Percentiles rank a stretch among this genome's conserved stretches.
These are phyloP conservation scores for Agelas oroides DNA, from an alignment of 37 sponge, comb jelly and placozoan species.

Conservation along the genomic window DNA sequence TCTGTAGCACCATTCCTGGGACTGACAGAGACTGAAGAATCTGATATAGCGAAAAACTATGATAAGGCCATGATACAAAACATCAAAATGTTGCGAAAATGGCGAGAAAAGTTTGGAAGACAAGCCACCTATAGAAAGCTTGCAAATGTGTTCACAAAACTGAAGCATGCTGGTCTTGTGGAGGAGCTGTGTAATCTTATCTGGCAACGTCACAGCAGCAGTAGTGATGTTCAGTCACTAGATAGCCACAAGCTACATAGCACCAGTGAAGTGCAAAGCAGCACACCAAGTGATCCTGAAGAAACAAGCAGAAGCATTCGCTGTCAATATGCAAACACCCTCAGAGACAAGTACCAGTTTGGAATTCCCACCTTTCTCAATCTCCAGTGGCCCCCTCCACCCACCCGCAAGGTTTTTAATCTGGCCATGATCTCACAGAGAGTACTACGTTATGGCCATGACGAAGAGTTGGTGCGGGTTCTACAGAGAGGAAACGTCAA, in stretches of 20 bases:
- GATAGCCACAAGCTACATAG: no score
- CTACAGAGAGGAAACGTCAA: no score
- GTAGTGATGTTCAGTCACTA: no score
- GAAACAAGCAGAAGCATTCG: no score
- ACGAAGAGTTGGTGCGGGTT: not conserved
- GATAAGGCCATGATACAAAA: not conserved
- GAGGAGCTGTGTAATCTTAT: not conserved
- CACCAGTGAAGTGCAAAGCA: no score
- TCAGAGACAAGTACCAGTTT: not conserved
- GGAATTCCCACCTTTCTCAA: not conserved
- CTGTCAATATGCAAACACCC: not conserved
- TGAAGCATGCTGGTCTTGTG: not conserved
- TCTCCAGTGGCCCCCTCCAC: not conserved
- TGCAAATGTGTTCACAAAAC: not conserved
- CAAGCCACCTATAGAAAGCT: not conserved
- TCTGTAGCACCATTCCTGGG: no score
- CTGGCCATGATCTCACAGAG: not conserved
- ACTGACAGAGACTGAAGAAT: no score
- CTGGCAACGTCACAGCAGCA: no score
- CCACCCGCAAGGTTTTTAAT: not conserved
- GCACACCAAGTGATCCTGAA: no score
- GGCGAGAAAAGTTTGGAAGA: not conserved
- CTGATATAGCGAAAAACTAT: no score
- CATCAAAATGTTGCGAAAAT: not conserved
- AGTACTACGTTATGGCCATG: not conserved